phyloP scores from a whole-genome alignment of 2,888 invertebrate species.

The Mimumesa dahlbomi region DNA sequence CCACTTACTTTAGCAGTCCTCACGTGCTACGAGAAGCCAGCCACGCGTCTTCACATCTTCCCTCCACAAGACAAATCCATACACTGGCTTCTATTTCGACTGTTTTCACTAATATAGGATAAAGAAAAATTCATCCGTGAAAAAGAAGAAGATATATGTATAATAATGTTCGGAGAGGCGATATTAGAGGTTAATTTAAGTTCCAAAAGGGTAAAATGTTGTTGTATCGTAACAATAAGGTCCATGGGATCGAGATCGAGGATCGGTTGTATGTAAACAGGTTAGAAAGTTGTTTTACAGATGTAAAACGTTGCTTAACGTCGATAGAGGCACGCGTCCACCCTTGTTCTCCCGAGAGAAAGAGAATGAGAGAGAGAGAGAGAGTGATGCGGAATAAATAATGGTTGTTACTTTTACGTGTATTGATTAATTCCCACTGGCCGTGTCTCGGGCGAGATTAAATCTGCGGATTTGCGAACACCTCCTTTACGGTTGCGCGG shows the following conservation, averaged over 20 bases:
- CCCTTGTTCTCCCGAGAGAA: neutral
- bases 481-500: too few species aligned
- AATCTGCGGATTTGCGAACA: constrained; percentile 45
- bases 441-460: constrained; percentile 38
- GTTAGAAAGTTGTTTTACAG: neutral
- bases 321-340: neutral
- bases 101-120: neutral
- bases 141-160: too few species aligned
- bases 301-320: too few species aligned
- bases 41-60: constrained; percentile 54
- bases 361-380: neutral
- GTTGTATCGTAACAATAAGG: too few species aligned
- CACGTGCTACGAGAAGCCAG: constrained; percentile 71
- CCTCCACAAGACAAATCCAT: constrained; percentile 14
- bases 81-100: constrained; percentile 7
- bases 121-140: too few species aligned
- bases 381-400: constrained; percentile 36
- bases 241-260: too few species aligned
- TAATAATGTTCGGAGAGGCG: too few species aligned
- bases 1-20: constrained; percentile 77
- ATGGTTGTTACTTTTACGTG: constrained; percentile 26
- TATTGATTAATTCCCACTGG: constrained; percentile 46
- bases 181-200: too few species aligned
- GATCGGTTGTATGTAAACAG: too few species aligned
- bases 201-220: too few species aligned